A percentile compares a stretch with the other conserved stretches of the same genome.
Evolutionary conservation across 2,797 vertebrate genomes (phyloP).

Genomic region (Toxotes lorentzi): DNA sequence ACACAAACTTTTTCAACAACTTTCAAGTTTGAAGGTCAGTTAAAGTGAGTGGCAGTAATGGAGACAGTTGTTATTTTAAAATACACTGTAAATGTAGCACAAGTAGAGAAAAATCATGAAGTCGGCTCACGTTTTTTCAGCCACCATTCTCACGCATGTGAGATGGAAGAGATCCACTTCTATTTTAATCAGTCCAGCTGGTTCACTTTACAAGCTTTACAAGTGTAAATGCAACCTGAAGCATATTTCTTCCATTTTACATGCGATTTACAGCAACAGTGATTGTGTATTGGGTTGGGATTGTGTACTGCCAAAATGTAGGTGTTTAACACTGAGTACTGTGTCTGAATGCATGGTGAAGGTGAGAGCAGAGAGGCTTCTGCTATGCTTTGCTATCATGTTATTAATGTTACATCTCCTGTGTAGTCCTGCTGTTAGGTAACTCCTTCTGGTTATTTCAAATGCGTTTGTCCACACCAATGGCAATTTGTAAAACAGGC

Average conservation of each 20-base stretch:
- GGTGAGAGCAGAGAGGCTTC: neutral
- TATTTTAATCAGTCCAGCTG: neutral
- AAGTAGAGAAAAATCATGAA: neutral
- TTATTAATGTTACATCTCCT: neutral
- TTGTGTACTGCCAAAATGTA: neutral
- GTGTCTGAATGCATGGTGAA: neutral
- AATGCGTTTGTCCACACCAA: neutral
- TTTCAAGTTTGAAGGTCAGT: neutral
- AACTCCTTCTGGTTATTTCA: neutral
- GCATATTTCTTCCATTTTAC: neutral
- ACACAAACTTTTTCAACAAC: too few relatives aligned
- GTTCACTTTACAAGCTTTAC: neutral
- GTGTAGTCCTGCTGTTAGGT: neutral
- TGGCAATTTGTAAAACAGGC: neutral
- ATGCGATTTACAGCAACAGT: too few relatives aligned
- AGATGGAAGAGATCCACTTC: neutral
- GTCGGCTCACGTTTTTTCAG: neutral
- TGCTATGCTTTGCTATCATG: neutral
- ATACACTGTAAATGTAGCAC: neutral
- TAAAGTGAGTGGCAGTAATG: constrained; percentile 1
- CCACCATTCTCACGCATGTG: neutral
- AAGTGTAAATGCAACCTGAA: neutral
- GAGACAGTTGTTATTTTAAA: neutral
- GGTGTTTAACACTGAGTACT: too few relatives aligned
- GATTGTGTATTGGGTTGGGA: neutral